Base-by-base conservation (phyloP, 1,140 invertebrate genomes). In the Eubasilissa regina region DNA sequence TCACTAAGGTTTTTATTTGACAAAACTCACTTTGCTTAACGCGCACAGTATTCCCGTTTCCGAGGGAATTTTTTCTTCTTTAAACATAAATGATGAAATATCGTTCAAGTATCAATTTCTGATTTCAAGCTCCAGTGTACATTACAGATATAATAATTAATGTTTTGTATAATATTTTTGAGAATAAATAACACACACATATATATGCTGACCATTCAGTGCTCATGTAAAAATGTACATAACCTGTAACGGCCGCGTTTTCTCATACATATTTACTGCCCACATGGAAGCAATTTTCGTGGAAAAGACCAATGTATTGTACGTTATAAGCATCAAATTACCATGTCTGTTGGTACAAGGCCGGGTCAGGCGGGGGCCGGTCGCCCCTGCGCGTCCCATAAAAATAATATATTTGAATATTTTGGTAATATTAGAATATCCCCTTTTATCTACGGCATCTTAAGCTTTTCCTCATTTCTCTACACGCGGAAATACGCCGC, bases 351-450 rank as follows among this genome's bases (percentile, higher is more conserved):
- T 56, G 51, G 66, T 51, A 64, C n/a, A 64, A 64, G 10, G 60
- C 60, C 75, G 60, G 73, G 62, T 68, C 72, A 75, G 80, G 48
- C 35, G 66, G 55, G 64, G 56, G 56, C 77, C 45, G 77, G 75
- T 75, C 77, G 73, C 72, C 44, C 72, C 51, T 68, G 53, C 35
- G 58, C 58, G 87, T 87, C 87, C 87, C 89, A 89, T 89, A 89
- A 89, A 89, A 89, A 89, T 89, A 89, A 89, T 89, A 89, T 89
- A 89, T 89, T 89, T 87, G 89, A 89, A 89, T 89, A 88, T 89
- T 87, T 88, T 89, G 88, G 87, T 88, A 89, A 89, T 89, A 89
- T 89, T 88, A 88, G 85, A 85, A 88, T 89, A 89, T 88, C 87
- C 88, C 88, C 86, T 86, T 87, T 81, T 83, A 80, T 82, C 68